These are phyloP conservation scores for Typhlomys cinereus DNA, from an alignment of 2,113 vertebrate species.

Conservation along the genomic window DNA sequence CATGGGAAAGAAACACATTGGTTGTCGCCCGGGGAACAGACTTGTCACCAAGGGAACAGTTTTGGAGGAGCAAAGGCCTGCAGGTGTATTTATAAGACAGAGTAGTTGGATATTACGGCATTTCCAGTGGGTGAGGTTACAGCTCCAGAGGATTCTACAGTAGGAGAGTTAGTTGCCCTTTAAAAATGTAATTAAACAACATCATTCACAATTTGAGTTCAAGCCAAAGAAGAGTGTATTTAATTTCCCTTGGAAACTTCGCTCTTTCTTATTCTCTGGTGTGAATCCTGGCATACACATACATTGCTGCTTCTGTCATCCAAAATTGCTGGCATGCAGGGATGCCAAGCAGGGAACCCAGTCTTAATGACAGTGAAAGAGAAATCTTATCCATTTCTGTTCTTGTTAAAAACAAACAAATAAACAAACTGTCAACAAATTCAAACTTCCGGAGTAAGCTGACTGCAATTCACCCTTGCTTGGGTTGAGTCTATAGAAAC, in stretches of 20 bases:
- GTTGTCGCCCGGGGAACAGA: slow-evolving; percentile 52
- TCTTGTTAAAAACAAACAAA: slow-evolving; percentile 5
- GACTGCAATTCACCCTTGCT: not conserved
- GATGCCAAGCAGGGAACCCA: not conserved
- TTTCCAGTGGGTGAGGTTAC: slow-evolving; percentile 10
- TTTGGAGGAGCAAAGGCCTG: slow-evolving; percentile 34
- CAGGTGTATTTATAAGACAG: slow-evolving; percentile 32
- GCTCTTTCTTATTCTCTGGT: not conserved
- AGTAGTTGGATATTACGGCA: not conserved
- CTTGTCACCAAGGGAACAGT: slow-evolving; percentile 57
- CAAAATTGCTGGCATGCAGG: not conserved
- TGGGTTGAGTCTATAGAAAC: not conserved
- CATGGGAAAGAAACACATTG: slow-evolving; percentile 43
- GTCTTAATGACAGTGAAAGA: not conserved
- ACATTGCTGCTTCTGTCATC: not conserved
- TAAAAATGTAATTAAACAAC: slow-evolving; percentile 29
- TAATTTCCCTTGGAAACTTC: slow-evolving; percentile 41
- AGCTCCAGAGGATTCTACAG: not conserved
- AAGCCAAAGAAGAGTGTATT: not conserved
- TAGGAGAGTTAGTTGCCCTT: not conserved
- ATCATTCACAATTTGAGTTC: slow-evolving; percentile 17
- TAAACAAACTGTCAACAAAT: not conserved
- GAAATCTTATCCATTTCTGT: not conserved
- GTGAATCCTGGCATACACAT: not conserved
- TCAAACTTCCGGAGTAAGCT: not conserved